Percentiles rank a stretch among this genome's conserved stretches.
Conservation (phyloP, 2,113 vertebrate species). For the Etia nguti region DNA sequence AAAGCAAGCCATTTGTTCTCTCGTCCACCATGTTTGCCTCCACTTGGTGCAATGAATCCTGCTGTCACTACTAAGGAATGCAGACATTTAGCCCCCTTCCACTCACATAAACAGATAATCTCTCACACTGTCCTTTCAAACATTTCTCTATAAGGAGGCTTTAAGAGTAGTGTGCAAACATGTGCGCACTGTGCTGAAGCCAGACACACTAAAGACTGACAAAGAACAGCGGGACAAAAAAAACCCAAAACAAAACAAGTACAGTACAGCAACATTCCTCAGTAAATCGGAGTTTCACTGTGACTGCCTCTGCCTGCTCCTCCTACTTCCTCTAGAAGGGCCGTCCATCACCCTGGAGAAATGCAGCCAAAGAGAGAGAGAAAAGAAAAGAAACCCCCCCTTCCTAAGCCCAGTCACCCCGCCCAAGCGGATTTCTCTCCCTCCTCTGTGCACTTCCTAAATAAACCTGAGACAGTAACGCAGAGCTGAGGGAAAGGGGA, state of each 20-base stretch:
- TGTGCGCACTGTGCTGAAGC: not conserved
- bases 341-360: conserved; percentile 55
- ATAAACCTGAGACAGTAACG: conserved; percentile 64
- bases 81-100: not conserved
- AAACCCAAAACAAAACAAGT: conserved; percentile 44
- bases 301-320: conserved; percentile 51
- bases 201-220: conserved; percentile 30
- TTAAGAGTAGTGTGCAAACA: not conserved
- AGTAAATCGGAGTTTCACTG: conserved; percentile 59
- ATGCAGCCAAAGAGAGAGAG: conserved; percentile 44
- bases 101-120: conserved; percentile 21
- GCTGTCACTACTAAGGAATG: conserved; percentile 63
- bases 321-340: conserved; percentile 66
- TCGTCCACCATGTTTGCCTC: conserved; percentile 22
- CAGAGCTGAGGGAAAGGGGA: conserved; percentile 54
- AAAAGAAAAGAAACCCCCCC: not conserved
- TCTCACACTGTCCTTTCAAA: conserved; percentile 10
- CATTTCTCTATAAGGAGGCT: conserved; percentile 23
- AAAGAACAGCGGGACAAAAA: conserved; percentile 23
- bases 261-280: conserved; percentile 70
- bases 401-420: conserved; percentile 51
- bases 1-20: not conserved
- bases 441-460: conserved; percentile 72
- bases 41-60: conserved; percentile 44
- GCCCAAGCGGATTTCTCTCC: conserved; percentile 64